phyloP scores from a whole-genome alignment of 2,888 invertebrate species.

The Oligia strigilis region DNA sequence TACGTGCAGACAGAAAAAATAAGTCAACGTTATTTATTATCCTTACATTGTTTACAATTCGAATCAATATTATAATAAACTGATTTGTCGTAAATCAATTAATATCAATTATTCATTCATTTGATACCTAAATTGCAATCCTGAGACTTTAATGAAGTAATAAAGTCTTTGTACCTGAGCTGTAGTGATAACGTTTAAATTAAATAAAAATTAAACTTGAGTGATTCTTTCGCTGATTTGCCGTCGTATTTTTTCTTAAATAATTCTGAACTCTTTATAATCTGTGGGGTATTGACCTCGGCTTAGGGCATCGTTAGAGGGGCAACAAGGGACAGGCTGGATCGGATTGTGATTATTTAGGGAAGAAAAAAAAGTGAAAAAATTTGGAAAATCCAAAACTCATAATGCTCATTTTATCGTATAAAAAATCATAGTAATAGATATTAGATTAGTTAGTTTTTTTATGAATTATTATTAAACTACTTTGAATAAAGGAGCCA shows the following conservation, averaged over 20 bases:
- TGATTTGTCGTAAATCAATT: constrained; percentile 27
- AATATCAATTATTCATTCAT: constrained; percentile 26
- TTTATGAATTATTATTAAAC: too few relatives aligned
- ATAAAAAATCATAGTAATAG: too few relatives aligned
- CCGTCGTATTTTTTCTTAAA: not conserved
- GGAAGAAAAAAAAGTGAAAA: not conserved
- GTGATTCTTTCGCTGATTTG: not conserved
- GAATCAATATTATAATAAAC: not conserved
- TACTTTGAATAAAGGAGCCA: too few relatives aligned
- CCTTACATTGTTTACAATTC: constrained; percentile 34
- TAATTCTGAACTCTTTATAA: not conserved
- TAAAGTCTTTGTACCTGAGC: constrained; percentile 11
- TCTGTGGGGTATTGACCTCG: not conserved
- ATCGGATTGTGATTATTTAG: not conserved
- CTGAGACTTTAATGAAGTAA: not conserved
- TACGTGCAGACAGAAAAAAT: constrained; percentile 8
- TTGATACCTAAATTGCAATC: constrained; percentile 4
- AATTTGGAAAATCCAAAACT: too few relatives aligned
- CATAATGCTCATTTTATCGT: too few relatives aligned
- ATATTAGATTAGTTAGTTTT: too few relatives aligned
- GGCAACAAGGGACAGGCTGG: not conserved
- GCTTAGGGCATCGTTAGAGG: not conserved
- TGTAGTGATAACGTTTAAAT: not conserved
- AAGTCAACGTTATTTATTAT: constrained; percentile 25
- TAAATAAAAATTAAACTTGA: not conserved